Evolutionary conservation across 1,140 invertebrate genomes (phyloP).

Genomic region (Lycorma delicatula): DNA sequence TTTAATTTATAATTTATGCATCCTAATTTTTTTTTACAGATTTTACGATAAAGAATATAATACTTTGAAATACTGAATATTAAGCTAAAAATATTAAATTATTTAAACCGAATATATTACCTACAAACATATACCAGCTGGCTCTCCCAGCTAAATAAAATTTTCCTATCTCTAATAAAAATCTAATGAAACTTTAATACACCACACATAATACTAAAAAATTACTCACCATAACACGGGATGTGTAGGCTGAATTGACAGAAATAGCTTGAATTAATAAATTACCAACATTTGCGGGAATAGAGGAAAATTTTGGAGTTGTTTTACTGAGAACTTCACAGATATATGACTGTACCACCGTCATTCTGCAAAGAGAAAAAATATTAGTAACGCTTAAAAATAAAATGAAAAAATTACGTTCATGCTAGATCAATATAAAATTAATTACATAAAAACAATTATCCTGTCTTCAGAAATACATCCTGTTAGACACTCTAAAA

Average conservation of each 20-base stretch:
- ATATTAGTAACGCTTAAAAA: neutral
- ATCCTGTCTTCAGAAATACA: too few relatives aligned
- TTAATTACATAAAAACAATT: too few relatives aligned
- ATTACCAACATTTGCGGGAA: slow-evolving; percentile 74
- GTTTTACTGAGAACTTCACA: slow-evolving; percentile 79
- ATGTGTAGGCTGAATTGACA: slow-evolving; percentile 96
- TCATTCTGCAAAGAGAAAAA: slow-evolving; percentile 61
- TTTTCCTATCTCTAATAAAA: slow-evolving; percentile 2
- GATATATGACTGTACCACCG: slow-evolving; percentile 90
- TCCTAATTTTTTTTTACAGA: too few relatives aligned
- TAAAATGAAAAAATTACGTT: too few relatives aligned
- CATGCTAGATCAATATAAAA: too few relatives aligned
- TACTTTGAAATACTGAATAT: slow-evolving; percentile 6
- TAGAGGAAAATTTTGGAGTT: slow-evolving; percentile 70
- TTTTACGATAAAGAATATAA: too few relatives aligned
- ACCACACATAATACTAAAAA: neutral
- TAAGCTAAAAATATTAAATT: too few relatives aligned
- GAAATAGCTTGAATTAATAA: slow-evolving; percentile 80
- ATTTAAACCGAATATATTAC: neutral
- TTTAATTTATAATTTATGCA: too few relatives aligned
- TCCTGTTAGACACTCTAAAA: too few relatives aligned
- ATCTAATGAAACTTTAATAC: neutral
- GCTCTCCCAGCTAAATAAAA: slow-evolving; percentile 5
- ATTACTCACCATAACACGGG: slow-evolving; percentile 73
- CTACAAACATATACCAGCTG: neutral